phyloP scores from a whole-genome alignment of 1,140 invertebrate species.

The Atta texana region DNA sequence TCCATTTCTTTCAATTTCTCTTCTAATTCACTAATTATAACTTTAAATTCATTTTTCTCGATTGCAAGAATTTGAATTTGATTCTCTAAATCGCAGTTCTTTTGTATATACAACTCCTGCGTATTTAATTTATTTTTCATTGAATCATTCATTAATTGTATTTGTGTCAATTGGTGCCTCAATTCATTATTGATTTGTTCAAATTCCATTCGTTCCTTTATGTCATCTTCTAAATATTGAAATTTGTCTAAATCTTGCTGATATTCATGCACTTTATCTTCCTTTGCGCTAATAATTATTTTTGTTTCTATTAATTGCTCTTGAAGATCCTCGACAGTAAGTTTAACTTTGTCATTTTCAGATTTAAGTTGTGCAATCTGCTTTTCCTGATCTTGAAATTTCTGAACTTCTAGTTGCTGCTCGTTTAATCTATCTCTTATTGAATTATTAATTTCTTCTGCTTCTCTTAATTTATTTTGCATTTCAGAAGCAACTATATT shows the following conservation, averaged over 20 bases:
- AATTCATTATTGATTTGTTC: conserved; percentile 52
- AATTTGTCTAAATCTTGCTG: conserved; percentile 23
- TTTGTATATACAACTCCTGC: conserved; percentile 20
- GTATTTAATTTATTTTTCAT: conserved; percentile 31
- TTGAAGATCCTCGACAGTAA: conserved; percentile 39
- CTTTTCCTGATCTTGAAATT: conserved; percentile 20
- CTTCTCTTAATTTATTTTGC: conserved; percentile 29
- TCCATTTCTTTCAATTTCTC: conserved; percentile 30
- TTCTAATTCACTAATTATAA: neutral
- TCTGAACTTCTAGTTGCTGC: neutral
- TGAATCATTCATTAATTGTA: neutral
- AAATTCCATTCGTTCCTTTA: conserved; percentile 48
- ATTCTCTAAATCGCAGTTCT: conserved; percentile 35
- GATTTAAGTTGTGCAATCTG: conserved; percentile 20
- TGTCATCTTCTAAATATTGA: conserved; percentile 25
- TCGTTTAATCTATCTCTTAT: neutral
- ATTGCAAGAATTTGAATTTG: conserved; percentile 33
- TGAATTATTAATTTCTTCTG: neutral
- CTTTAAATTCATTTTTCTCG: conserved; percentile 46
- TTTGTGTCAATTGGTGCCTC: conserved; percentile 45
- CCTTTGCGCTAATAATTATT: neutral
- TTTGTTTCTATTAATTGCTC: conserved; percentile 31
- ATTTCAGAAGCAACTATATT: conserved; percentile 54
- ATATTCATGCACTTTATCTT: neutral
- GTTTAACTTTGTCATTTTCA: conserved; percentile 41